Evolutionary conservation across 1,140 invertebrate genomes (phyloP).

Genomic region (Subanguina moxae): DNA sequence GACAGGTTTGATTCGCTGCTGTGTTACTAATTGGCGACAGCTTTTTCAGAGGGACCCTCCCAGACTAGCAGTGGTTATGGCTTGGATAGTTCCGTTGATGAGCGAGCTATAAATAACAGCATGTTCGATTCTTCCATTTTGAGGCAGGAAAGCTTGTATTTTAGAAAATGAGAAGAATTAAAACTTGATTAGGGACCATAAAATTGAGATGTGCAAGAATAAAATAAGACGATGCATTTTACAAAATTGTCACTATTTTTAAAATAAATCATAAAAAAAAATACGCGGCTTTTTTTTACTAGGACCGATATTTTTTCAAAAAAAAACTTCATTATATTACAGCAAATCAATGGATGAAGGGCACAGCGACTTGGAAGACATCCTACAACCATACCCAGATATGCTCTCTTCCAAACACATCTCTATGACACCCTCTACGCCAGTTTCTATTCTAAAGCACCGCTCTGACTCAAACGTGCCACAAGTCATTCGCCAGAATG

Average conservation of each 20-base stretch:
- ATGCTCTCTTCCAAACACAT: not conserved
- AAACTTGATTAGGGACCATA: too few relatives aligned
- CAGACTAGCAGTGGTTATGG: conserved; percentile 3
- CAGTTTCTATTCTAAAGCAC: not conserved
- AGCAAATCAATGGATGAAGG: conserved; percentile 12
- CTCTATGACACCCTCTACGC: not conserved
- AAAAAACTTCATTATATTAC: too few relatives aligned
- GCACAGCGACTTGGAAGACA: conserved; percentile 7
- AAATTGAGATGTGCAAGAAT: too few relatives aligned
- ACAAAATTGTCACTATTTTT: too few relatives aligned
- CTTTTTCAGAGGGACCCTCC: too few relatives aligned
- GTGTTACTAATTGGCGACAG: too few relatives aligned
- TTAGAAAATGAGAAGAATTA: too few relatives aligned
- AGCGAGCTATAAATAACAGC: conserved; percentile 5
- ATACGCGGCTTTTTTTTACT: too few relatives aligned
- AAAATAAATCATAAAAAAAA: too few relatives aligned
- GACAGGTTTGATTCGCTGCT: too few relatives aligned
- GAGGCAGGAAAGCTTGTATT: not conserved
- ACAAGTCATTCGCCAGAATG: not conserved
- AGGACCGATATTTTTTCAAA: too few relatives aligned
- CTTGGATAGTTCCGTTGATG: conserved; percentile 6
- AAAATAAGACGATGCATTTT: too few relatives aligned
- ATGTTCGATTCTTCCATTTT: conserved; percentile 4
- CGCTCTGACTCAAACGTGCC: conserved; percentile 1
- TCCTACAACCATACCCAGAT: not conserved